Conservation (phyloP, 2,888 invertebrate genomes). For the Penaeus monodon region DNA sequence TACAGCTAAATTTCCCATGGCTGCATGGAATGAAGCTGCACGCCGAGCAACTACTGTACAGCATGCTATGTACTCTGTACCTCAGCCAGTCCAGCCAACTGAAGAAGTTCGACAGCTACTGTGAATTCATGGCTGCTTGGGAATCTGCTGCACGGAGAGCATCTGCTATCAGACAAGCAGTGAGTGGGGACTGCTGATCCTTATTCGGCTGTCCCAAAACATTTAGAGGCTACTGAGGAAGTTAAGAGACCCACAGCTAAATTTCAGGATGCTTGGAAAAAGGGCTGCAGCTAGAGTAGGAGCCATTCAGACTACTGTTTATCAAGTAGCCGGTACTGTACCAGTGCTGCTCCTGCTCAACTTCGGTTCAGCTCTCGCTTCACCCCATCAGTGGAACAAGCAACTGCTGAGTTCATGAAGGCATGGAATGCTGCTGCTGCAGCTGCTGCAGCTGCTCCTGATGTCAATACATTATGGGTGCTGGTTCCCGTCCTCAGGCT, state of each 20-base stretch:
- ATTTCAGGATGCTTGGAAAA: too few relatives aligned
- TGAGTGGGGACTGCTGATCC: not conserved
- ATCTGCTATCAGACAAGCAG: conserved; percentile 4
- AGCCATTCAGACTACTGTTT: too few relatives aligned
- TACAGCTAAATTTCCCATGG: conserved; percentile 42
- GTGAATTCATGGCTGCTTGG: conserved; percentile 51
- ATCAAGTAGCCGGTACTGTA: too few relatives aligned
- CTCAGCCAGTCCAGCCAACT: too few relatives aligned
- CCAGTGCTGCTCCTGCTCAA: not conserved
- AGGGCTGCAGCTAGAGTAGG: too few relatives aligned
- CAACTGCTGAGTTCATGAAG: conserved; percentile 15
- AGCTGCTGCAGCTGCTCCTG: conserved; percentile 18
- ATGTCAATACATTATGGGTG: conserved; percentile 10
- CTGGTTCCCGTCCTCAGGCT: too few relatives aligned
- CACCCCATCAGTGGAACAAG: conserved; percentile 12
- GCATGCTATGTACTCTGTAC: conserved; percentile 29
- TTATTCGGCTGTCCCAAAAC: too few relatives aligned
- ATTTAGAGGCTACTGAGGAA: too few relatives aligned
- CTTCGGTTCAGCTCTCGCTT: conserved; percentile 3
- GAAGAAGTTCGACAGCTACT: conserved; percentile 41
- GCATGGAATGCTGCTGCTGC: conserved; percentile 24
- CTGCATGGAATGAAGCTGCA: conserved; percentile 50
- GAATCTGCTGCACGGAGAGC: too few relatives aligned
- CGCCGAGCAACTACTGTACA: conserved; percentile 39
- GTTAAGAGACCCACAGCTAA: too few relatives aligned